Evolutionary conservation across 1,140 invertebrate species (phyloP).

Genomic region (Drosophila insularis): DNA sequence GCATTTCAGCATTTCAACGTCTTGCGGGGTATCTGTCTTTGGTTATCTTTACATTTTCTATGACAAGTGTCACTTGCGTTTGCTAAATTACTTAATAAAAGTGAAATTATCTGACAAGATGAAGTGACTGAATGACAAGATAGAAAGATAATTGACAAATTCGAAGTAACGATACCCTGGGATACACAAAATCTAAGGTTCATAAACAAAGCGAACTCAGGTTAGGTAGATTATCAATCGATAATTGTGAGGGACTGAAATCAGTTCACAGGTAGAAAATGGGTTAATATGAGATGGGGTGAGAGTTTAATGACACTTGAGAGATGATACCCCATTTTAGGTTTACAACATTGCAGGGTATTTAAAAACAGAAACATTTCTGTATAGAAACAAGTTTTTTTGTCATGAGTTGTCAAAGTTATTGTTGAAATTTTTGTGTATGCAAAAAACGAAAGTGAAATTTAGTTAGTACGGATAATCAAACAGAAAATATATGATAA

Average conservation of each 20-base stretch:
- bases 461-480: conserved; percentile 34
- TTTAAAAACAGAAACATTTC: conserved; percentile 7
- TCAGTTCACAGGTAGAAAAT: no score
- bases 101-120: conserved; percentile 65
- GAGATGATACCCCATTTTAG: background rate
- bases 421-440: conserved; percentile 43
- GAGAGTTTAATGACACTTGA: no score
- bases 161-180: no score
- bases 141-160: no score
- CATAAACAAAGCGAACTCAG: no score
- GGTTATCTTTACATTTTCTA: conserved; percentile 31
- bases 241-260: no score
- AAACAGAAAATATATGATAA: conserved; percentile 1
- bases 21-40: conserved; percentile 21
- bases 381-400: conserved; percentile 56
- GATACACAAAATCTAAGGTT: no score
- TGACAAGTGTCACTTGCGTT: conserved; percentile 66
- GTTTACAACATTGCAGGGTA: background rate
- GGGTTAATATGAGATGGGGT: no score
- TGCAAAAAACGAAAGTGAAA: conserved; percentile 76
- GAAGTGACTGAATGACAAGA: background rate
- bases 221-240: no score
- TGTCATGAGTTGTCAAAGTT: conserved; percentile 12
- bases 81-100: conserved; percentile 77
- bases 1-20: conserved; percentile 16